Percentiles rank a stretch among this genome's conserved stretches.
These are phyloP conservation scores for Psix sp. DNA, from an alignment of 1,140 invertebrate genomes.

Conservation along the genomic window DNA sequence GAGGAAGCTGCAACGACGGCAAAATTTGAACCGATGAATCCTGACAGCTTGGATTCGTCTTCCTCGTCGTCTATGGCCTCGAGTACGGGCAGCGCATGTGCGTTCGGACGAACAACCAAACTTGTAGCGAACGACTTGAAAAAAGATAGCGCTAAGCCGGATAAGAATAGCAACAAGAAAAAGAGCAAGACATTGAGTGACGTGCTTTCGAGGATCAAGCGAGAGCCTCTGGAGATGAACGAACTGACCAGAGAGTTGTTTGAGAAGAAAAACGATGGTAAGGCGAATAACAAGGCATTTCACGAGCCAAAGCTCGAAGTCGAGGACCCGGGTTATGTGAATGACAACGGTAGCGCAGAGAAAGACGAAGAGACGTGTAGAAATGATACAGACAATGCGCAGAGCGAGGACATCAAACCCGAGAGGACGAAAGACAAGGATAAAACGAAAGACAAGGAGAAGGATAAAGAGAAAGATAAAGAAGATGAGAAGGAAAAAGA, in stretches of 20 bases:
- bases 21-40: slow-evolving; percentile 59
- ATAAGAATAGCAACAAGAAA: slow-evolving; percentile 73
- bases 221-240: slow-evolving; percentile 77
- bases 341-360: slow-evolving; percentile 14
- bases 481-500: neutral
- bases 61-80: slow-evolving; percentile 54
- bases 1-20: slow-evolving; percentile 51
- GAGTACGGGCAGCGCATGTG: slow-evolving; percentile 11
- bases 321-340: slow-evolving; percentile 46
- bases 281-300: slow-evolving; percentile 58
- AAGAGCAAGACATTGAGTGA: slow-evolving; percentile 80
- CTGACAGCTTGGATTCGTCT: slow-evolving; percentile 62
- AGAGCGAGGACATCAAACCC: neutral
- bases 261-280: slow-evolving; percentile 73
- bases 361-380: slow-evolving; percentile 10
- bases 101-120: slow-evolving; percentile 8
- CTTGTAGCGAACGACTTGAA: slow-evolving; percentile 3
- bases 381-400: slow-evolving; percentile 23
- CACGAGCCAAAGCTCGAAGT: slow-evolving; percentile 55
- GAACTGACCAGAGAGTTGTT: slow-evolving; percentile 74
- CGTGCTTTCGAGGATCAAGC: slow-evolving; percentile 81
- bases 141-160: slow-evolving; percentile 5
- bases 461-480: neutral
- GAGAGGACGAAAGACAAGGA: slow-evolving; percentile 1
- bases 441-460: slow-evolving; percentile 1